Percentiles rank a stretch among this genome's conserved stretches.
phyloP scores from a whole-genome alignment of 1,140 invertebrate species.

The Dinothrombium tinctorium region DNA sequence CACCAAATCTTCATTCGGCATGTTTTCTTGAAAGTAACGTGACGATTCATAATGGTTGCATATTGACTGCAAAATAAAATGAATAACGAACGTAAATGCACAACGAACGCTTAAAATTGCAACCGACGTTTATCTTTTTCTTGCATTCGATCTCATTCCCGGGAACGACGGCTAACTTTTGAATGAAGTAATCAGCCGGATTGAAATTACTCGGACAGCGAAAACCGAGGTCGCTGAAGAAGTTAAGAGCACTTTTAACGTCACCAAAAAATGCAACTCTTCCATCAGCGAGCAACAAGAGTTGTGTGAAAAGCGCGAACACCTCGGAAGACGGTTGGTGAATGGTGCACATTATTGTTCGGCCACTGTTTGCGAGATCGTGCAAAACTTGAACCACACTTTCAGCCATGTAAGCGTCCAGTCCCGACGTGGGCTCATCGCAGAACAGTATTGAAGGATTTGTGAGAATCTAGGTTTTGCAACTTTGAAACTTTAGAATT shows the following conservation, averaged over 20 bases:
- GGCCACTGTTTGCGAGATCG: slow-evolving; percentile 43
- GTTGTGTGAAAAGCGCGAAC: slow-evolving; percentile 58
- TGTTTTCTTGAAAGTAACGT: neutral
- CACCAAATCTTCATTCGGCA: neutral
- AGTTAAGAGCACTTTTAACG: slow-evolving; percentile 43
- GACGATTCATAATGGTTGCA: slow-evolving; percentile 6
- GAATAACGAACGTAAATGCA: neutral
- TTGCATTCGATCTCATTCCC: slow-evolving; percentile 39
- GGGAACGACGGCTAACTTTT: slow-evolving; percentile 37
- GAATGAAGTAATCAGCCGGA: slow-evolving; percentile 51
- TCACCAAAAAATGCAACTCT: slow-evolving; percentile 55
- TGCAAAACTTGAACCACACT: slow-evolving; percentile 45
- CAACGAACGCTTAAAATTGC: neutral
- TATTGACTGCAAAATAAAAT: slow-evolving; percentile 24
- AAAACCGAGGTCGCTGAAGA: slow-evolving; percentile 45
- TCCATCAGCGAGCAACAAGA: slow-evolving; percentile 45
- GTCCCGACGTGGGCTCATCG: slow-evolving; percentile 22
- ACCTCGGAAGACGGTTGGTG: slow-evolving; percentile 69
- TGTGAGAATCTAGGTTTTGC: slow-evolving; percentile 43
- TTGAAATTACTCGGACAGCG: slow-evolving; percentile 53
- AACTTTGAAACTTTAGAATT: neutral
- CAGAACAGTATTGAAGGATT: slow-evolving; percentile 73
- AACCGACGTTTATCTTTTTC: slow-evolving; percentile 17
- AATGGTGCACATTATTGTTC: slow-evolving; percentile 52
- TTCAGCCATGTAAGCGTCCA: slow-evolving; percentile 56